phyloP scores from a whole-genome alignment of 2,113 vertebrate species.

The Lates calcarifer region DNA sequence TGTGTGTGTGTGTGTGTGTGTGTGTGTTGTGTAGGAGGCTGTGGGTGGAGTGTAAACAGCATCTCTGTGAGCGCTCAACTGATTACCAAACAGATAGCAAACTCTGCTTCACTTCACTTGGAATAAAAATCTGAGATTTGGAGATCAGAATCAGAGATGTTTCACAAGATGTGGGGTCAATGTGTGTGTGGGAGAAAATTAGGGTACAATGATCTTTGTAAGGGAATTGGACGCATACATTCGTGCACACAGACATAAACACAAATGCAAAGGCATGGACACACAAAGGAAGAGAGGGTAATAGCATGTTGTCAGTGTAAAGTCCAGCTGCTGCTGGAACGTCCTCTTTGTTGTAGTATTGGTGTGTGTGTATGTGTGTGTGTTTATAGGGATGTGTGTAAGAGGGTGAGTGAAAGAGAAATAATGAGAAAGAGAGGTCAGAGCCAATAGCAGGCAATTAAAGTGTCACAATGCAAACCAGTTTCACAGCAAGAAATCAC shows the following conservation, averaged over 20 bases:
- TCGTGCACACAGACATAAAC: background rate
- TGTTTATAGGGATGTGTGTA: background rate
- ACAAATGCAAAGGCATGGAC: background rate
- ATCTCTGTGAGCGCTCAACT: slow-evolving; percentile 56
- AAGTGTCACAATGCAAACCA: slow-evolving; percentile 3
- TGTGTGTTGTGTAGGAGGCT: slow-evolving; percentile 72
- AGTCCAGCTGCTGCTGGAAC: slow-evolving; percentile 50
- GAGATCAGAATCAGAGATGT: slow-evolving; percentile 30
- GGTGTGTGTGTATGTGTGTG: background rate
- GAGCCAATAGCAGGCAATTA: slow-evolving; percentile 19
- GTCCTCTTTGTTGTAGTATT: background rate
- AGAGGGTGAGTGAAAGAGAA: background rate
- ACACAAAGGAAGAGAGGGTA: slow-evolving; percentile 32
- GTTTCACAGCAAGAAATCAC: background rate
- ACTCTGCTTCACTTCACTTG: slow-evolving; percentile 36
- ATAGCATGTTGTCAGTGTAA: slow-evolving; percentile 49
- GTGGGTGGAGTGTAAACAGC: slow-evolving; percentile 74
- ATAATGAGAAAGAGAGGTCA: background rate
- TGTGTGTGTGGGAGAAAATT: background rate
- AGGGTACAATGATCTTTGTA: background rate
- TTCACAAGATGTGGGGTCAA: slow-evolving; percentile 1
- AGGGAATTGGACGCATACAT: background rate
- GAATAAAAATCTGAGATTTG: slow-evolving; percentile 15
- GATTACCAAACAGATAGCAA: slow-evolving; percentile 57
- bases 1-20: slow-evolving; percentile 41